Percentiles rank a stretch among this genome's conserved stretches.
Conservation (phyloP, 2,113 vertebrate species). For the Morone chrysops region DNA sequence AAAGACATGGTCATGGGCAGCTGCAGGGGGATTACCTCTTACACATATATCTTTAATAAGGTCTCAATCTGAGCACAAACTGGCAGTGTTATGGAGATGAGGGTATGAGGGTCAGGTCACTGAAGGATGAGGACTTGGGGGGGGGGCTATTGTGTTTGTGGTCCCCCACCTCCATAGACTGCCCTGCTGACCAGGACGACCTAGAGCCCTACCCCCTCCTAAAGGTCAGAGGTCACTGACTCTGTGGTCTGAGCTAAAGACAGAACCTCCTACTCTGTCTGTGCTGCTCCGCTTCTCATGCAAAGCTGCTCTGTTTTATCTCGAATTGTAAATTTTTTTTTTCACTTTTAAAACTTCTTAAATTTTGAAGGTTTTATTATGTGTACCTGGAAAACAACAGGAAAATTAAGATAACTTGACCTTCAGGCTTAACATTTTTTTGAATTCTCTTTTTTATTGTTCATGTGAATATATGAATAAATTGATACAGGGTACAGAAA, state of each 20-base stretch:
- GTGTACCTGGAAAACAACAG: neutral
- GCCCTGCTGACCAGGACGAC: slow-evolving; percentile 66
- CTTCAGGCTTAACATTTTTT: neutral
- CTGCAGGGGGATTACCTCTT: slow-evolving; percentile 73
- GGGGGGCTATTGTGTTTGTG: slow-evolving; percentile 60
- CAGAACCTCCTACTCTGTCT: slow-evolving; percentile 33
- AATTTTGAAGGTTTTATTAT: neutral
- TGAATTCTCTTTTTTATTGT: neutral
- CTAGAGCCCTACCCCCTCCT: slow-evolving; percentile 48
- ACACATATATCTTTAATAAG: slow-evolving; percentile 72
- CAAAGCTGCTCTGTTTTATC: slow-evolving; percentile 1
- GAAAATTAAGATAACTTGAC: neutral
- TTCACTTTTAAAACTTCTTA: neutral
- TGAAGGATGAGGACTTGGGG: slow-evolving; percentile 44
- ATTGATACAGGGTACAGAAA: neutral
- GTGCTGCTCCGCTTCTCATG: slow-evolving; percentile 23
- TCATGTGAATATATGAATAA: neutral
- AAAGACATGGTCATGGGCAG: slow-evolving; percentile 68
- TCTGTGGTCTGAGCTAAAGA: slow-evolving; percentile 40
- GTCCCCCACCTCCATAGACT: slow-evolving; percentile 35
- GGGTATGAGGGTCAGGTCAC: slow-evolving; percentile 81
- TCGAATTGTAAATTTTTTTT: neutral
- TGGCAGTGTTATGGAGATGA: slow-evolving; percentile 85
- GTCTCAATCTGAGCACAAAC: slow-evolving; percentile 75
- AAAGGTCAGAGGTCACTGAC: slow-evolving; percentile 68